Evolutionary conservation across 2,888 invertebrate genomes (phyloP), one percentile per base, ranked within the genome.

Genomic region (Zaprionus obscuricornis): DNA sequence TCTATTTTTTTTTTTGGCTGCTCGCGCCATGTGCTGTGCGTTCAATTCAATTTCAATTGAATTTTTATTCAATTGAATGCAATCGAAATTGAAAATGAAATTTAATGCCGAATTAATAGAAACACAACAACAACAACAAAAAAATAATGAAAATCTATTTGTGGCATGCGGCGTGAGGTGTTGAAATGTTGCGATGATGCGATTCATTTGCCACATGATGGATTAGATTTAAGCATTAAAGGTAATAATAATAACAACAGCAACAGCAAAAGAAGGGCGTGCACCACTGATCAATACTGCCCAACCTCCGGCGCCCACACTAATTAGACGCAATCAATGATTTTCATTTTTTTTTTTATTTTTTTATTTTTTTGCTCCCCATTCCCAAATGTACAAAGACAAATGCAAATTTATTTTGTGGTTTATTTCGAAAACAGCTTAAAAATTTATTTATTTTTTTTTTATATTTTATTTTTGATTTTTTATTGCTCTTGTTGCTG

Each of bases 21-120:
- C n/a, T n/a, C n/a, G n/a, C n/a, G n/a, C n/a, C n/a, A n/a, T n/a
- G n/a, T n/a, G n/a, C n/a, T n/a, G n/a, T n/a, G n/a, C 54, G 69
- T 71, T 65, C 50, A 50, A 66, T 75, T 71, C 68, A 68, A 75
- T 62, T 46, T 78, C 49, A 62, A 65, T 65, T 55, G 31, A 55
- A n/a, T n/a, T n/a, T n/a, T n/a, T n/a, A 42, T 51, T 51, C 51
- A 46, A 54, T 66, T 54, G 59, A 74, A 71, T 73, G 70, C 55
- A 69, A 70, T 76, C 70, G 58, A 60, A 72, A 75, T 81, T 66
- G 64, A 81, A 81, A 84, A 73, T 66, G 57, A 46, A 77, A 67
- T 79, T 76, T 71, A 79, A 79, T 78, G 76, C 66, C 64, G 74
- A 74, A 72, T 79, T 79, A 83, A 83, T 79, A 66, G 64, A 49